Percentiles rank a stretch among this genome's conserved stretches.
phyloP scores from a whole-genome alignment of 1,140 invertebrate genomes.

The Drosophila pruinosa region DNA sequence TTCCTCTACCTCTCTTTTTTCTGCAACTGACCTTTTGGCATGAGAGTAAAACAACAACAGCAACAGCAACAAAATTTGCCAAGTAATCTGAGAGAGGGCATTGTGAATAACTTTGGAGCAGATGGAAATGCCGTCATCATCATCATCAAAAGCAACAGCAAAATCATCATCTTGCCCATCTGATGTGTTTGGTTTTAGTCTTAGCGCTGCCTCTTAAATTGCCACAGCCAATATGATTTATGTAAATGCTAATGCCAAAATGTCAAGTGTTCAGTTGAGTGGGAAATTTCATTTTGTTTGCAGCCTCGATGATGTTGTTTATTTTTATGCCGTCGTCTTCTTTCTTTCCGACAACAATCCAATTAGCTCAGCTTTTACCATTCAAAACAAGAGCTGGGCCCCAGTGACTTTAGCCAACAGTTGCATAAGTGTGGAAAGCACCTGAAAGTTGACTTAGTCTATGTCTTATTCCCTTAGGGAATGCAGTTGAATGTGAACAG shows the following conservation, averaged over 20 bases:
- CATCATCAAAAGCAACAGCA: conserved; percentile 33
- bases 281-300: conserved; percentile 40
- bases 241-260: conserved; percentile 73
- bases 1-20: not conserved
- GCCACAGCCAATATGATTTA: conserved; percentile 69
- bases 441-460: not conserved
- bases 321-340: not conserved
- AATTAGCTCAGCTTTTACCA: conserved; percentile 10
- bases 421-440: not conserved
- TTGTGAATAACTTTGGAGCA: conserved; percentile 43
- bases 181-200: conserved; percentile 46
- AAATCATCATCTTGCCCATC: not conserved
- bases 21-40: conserved; percentile 38
- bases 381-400: not conserved
- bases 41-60: conserved; percentile 29
- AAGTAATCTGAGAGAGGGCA: conserved; percentile 29
- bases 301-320: conserved; percentile 9
- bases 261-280: conserved; percentile 65
- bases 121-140: conserved; percentile 58
- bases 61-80: conserved; percentile 61
- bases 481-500: no score
- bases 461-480: no score
- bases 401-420: not conserved
- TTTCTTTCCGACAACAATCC: conserved; percentile 1
- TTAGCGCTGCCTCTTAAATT: conserved; percentile 53